Percentiles rank a stretch among this genome's conserved stretches.
These are phyloP conservation scores for Girardinichthys multiradiatus DNA, from an alignment of 2,113 vertebrate genomes.

Conservation along the genomic window DNA sequence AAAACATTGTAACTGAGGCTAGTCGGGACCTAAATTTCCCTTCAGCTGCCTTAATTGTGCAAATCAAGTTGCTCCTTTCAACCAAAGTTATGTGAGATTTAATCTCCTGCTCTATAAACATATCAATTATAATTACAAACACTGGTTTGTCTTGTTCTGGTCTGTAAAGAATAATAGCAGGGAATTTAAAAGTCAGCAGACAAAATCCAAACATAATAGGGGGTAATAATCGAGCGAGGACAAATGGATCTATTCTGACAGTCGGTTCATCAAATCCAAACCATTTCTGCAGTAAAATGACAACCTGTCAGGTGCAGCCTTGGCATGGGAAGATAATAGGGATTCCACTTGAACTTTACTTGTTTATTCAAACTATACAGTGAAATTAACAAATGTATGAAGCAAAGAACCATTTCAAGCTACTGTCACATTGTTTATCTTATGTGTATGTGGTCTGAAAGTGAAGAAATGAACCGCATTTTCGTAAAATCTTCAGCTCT, in stretches of 20 bases:
- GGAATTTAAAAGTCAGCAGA: conserved; percentile 2
- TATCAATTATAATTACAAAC: background rate
- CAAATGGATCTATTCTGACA: background rate
- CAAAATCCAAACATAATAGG: background rate
- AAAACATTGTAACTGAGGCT: background rate
- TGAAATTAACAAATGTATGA: too few relatives aligned
- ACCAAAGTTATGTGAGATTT: background rate
- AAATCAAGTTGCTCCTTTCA: background rate
- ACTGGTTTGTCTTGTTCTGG: background rate
- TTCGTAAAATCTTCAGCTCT: too few relatives aligned
- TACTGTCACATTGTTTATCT: too few relatives aligned
- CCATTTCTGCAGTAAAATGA: background rate
- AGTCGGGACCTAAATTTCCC: background rate
- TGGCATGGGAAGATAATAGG: too few relatives aligned
- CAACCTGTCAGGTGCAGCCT: background rate
- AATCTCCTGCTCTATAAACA: background rate
- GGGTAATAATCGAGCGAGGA: background rate
- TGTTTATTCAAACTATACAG: too few relatives aligned
- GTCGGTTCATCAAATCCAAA: background rate
- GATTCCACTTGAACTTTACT: too few relatives aligned
- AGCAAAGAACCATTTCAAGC: too few relatives aligned
- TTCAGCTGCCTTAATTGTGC: background rate
- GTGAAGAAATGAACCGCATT: too few relatives aligned
- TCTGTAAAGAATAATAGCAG: background rate
- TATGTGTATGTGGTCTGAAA: too few relatives aligned